These are phyloP conservation scores for Apodemia mormo DNA, from an alignment of 2,888 invertebrate species.

Conservation along the genomic window DNA sequence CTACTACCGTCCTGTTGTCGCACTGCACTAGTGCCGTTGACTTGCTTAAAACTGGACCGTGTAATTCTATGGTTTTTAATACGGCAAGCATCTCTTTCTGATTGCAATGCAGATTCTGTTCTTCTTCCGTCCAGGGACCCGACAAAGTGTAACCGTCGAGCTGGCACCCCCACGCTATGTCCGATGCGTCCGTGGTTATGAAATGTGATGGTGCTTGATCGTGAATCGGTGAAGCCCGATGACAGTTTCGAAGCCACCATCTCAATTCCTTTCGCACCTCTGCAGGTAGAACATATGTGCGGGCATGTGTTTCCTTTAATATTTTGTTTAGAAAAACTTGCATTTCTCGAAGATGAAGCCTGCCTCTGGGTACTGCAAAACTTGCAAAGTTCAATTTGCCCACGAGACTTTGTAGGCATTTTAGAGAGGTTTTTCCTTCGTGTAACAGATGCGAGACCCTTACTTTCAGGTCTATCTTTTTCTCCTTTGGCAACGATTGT, in stretches of 20 bases:
- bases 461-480: neutral
- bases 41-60: no score
- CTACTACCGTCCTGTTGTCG: no score
- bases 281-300: neutral
- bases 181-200: slow-evolving; percentile 18
- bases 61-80: no score
- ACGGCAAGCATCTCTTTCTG: no score
- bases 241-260: slow-evolving; percentile 19
- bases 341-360: neutral
- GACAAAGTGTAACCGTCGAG: neutral
- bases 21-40: no score
- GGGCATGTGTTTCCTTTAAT: neutral
- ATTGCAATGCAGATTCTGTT: no score
- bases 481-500: slow-evolving; percentile 14
- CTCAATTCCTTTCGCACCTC: neutral
- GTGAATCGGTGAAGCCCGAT: neutral
- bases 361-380: slow-evolving; percentile 18
- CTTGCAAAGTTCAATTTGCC: slow-evolving; percentile 9
- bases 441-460: slow-evolving; percentile 6
- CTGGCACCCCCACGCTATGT: slow-evolving; percentile 1
- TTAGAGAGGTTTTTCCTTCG: neutral
- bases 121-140: no score
- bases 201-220: slow-evolving; percentile 12
- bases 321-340: slow-evolving; percentile 2
- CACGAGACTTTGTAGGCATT: slow-evolving; percentile 1